Percentiles rank a stretch among this genome's conserved stretches.
phyloP scores from a whole-genome alignment of 2,888 invertebrate species.

The Sesia bembeciformis region DNA sequence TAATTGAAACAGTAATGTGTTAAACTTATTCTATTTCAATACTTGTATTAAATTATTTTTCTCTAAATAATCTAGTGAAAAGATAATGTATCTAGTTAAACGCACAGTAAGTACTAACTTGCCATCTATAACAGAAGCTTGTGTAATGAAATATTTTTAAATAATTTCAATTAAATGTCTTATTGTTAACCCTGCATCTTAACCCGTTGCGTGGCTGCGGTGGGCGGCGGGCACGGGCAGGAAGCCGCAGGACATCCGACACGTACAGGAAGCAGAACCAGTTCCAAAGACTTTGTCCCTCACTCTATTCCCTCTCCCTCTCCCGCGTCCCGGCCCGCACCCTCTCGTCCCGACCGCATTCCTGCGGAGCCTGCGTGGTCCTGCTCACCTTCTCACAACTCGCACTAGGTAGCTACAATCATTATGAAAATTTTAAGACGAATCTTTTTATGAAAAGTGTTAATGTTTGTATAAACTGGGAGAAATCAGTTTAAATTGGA shows the following conservation, averaged over 20 bases:
- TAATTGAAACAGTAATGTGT: too few species aligned
- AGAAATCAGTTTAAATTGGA: too few species aligned
- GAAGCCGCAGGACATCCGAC: slow-evolving; percentile 76
- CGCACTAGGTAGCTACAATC: neutral
- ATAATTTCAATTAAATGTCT: neutral
- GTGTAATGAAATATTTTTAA: neutral
- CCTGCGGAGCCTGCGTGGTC: slow-evolving; percentile 54
- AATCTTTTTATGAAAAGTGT: too few species aligned
- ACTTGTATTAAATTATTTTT: too few species aligned
- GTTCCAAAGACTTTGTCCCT: slow-evolving; percentile 68
- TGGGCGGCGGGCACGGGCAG: slow-evolving; percentile 50
- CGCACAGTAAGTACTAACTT: too few species aligned
- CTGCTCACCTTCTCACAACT: slow-evolving; percentile 41
- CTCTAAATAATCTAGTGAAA: too few species aligned
- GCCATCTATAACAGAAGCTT: too few species aligned
- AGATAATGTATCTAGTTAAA: too few species aligned
- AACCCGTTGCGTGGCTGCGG: slow-evolving; percentile 37
- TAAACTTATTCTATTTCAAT: too few species aligned
- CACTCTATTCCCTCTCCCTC: slow-evolving; percentile 29
- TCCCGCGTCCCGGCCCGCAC: slow-evolving; percentile 25
- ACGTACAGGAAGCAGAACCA: slow-evolving; percentile 71
- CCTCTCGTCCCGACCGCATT: slow-evolving; percentile 46
- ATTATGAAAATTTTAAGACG: too few species aligned
- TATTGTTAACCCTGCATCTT: slow-evolving; percentile 3
- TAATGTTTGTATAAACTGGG: too few species aligned